These are phyloP conservation scores for Tryphoninae sp. DNA, from an alignment of 2,888 invertebrate genomes.

Conservation along the genomic window DNA sequence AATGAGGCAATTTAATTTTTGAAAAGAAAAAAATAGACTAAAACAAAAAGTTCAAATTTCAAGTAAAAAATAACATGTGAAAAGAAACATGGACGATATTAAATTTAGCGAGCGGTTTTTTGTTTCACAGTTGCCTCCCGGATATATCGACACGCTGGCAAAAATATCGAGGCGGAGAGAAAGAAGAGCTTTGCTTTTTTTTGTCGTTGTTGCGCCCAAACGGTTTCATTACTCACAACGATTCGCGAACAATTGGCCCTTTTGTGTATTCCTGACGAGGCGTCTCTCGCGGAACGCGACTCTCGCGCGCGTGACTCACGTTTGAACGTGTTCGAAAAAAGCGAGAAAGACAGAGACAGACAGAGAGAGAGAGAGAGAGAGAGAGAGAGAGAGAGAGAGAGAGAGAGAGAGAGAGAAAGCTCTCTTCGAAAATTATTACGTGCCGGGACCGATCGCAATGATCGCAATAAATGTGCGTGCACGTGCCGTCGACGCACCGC, in stretches of 20 bases:
- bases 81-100: neutral
- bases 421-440: slow-evolving; percentile 60
- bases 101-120: neutral
- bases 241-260: slow-evolving; percentile 62
- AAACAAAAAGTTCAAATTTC: neutral
- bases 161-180: neutral
- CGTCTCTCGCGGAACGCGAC: slow-evolving; percentile 41
- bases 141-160: neutral
- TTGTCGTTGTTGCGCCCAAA: slow-evolving; percentile 32
- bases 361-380: slow-evolving; percentile 3
- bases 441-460: slow-evolving; percentile 39
- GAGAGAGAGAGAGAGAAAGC: slow-evolving; percentile 1
- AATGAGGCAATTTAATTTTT: neutral
- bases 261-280: slow-evolving; percentile 62
- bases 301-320: slow-evolving; percentile 57
- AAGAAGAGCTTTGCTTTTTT: slow-evolving; percentile 7
- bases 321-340: slow-evolving; percentile 10
- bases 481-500: slow-evolving; percentile 54
- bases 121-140: neutral
- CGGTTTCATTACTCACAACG: slow-evolving; percentile 59
- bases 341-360: slow-evolving; percentile 10
- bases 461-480: slow-evolving; percentile 60
- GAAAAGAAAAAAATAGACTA: neutral
- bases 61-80: neutral
- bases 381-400: slow-evolving; percentile 10